Evolutionary conservation across 2,888 invertebrate species (phyloP).

Genomic region (Drosophila niveifrons): DNA sequence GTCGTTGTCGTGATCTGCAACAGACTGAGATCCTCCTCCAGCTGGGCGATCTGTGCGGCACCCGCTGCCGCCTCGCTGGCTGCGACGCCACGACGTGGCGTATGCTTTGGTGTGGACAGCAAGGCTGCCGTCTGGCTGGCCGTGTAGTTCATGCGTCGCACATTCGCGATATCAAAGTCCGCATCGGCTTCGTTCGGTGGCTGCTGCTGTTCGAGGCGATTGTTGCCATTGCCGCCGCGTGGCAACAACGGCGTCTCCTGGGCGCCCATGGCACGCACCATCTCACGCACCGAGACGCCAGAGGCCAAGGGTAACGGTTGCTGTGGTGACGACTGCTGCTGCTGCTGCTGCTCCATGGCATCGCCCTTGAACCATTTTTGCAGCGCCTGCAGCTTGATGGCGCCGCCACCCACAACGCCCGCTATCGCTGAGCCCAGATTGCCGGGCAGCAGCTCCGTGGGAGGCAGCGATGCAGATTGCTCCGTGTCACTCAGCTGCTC

Average conservation of each 20-base stretch:
- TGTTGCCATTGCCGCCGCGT: conserved; percentile 89
- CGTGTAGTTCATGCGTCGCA: conserved; percentile 85
- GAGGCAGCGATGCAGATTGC: conserved; percentile 43
- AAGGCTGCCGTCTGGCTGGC: conserved; percentile 84
- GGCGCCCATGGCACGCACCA: conserved; percentile 90
- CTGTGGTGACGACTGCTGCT: neutral
- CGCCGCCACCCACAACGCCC: conserved; percentile 85
- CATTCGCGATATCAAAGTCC: conserved; percentile 83
- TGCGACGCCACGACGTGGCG: conserved; percentile 60
- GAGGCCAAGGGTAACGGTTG: conserved; percentile 42
- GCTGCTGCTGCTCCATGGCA: conserved; percentile 62
- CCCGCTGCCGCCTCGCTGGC: conserved; percentile 17
- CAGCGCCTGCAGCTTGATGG: conserved; percentile 85
- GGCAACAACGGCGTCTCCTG: conserved; percentile 84
- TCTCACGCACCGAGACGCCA: conserved; percentile 88
- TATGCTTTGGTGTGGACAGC: conserved; percentile 84
- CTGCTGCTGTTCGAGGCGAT: conserved; percentile 79
- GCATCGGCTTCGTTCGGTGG: conserved; percentile 71
- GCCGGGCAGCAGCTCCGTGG: conserved; percentile 66
- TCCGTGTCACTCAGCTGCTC: conserved; percentile 41
- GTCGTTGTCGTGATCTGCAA: conserved; percentile 79
- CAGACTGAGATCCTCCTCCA: conserved; percentile 82
- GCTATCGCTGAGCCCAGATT: conserved; percentile 85
- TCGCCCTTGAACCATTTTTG: conserved; percentile 86
- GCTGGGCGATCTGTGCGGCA: conserved; percentile 31